These are phyloP conservation scores for Centroberyx gerrardi DNA, from an alignment of 2,797 vertebrate species.

Conservation along the genomic window DNA sequence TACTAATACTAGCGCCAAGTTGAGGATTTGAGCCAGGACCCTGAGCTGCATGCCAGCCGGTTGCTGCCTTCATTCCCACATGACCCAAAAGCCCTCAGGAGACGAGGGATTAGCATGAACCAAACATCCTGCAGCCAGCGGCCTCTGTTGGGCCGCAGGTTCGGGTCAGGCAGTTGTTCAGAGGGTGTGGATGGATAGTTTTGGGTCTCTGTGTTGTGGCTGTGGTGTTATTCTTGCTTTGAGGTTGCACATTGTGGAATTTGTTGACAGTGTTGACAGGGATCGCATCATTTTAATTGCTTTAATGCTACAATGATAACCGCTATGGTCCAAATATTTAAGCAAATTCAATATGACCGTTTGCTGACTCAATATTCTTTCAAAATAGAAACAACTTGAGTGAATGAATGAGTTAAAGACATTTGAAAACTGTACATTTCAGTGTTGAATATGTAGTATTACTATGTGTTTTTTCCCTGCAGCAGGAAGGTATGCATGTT, in stretches of 20 bases:
- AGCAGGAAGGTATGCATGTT: conserved; percentile 63
- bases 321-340: too few relatives aligned
- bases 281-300: neutral
- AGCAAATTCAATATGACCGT: conserved; percentile 4
- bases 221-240: neutral
- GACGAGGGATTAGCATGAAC: conserved; percentile 77
- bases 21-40: conserved; percentile 81
- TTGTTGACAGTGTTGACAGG: conserved; percentile 9
- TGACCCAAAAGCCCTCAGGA: conserved; percentile 80
- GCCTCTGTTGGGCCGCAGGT: conserved; percentile 62
- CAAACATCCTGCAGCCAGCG: conserved; percentile 71
- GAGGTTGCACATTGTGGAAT: neutral
- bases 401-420: neutral
- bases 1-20: conserved; percentile 80
- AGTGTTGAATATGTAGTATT: neutral
- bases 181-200: conserved; percentile 28
- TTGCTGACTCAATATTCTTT: conserved; percentile 6
- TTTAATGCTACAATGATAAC: too few relatives aligned
- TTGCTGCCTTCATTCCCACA: conserved; percentile 79
- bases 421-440: conserved; percentile 54
- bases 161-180: conserved; percentile 26
- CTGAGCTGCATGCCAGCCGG: conserved; percentile 79
- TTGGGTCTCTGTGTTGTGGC: neutral
- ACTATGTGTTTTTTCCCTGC: conserved; percentile 52
- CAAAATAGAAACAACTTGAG: conserved; percentile 11